Conservation (phyloP, 1,140 invertebrate species). For the Ips nitidus region DNA sequence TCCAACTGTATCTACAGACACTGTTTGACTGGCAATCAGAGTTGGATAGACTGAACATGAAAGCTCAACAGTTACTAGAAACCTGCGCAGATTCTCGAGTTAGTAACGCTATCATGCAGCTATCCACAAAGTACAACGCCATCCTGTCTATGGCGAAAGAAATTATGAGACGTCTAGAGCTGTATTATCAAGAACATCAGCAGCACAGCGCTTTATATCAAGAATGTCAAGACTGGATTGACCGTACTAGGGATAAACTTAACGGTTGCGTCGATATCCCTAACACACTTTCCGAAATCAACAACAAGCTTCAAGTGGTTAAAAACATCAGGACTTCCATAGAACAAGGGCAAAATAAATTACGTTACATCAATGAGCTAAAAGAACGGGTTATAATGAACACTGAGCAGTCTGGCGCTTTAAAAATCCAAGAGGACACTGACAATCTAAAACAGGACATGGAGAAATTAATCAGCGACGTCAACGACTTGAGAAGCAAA, state of each 20-base stretch:
- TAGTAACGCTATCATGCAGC: slow-evolving; percentile 89
- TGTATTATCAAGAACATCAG: slow-evolving; percentile 91
- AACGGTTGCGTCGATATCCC: slow-evolving; percentile 76
- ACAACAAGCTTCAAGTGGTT: slow-evolving; percentile 79
- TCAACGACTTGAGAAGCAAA: slow-evolving; percentile 75
- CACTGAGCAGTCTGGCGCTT: slow-evolving; percentile 81
- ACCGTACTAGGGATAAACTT: slow-evolving; percentile 80
- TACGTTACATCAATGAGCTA: slow-evolving; percentile 84
- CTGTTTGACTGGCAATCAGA: slow-evolving; percentile 93
- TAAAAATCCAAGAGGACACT: slow-evolving; percentile 86
- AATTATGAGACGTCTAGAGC: slow-evolving; percentile 85
- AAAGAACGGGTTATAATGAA: slow-evolving; percentile 92
- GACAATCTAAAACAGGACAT: slow-evolving; percentile 86
- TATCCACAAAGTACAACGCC: slow-evolving; percentile 93
- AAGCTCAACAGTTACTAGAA: slow-evolving; percentile 85
- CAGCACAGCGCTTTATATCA: slow-evolving; percentile 86
- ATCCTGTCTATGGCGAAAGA: slow-evolving; percentile 90
- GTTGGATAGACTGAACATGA: slow-evolving; percentile 88
- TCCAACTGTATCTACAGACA: slow-evolving; percentile 86
- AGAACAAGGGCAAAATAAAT: slow-evolving; percentile 88
- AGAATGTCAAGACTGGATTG: slow-evolving; percentile 90
- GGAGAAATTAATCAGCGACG: slow-evolving; percentile 78
- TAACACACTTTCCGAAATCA: slow-evolving; percentile 76
- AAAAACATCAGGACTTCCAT: slow-evolving; percentile 82
- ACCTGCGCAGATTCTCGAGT: slow-evolving; percentile 91